Conservation (phyloP, 2,888 invertebrate species). For the Tenthredo scrophulariae region DNA sequence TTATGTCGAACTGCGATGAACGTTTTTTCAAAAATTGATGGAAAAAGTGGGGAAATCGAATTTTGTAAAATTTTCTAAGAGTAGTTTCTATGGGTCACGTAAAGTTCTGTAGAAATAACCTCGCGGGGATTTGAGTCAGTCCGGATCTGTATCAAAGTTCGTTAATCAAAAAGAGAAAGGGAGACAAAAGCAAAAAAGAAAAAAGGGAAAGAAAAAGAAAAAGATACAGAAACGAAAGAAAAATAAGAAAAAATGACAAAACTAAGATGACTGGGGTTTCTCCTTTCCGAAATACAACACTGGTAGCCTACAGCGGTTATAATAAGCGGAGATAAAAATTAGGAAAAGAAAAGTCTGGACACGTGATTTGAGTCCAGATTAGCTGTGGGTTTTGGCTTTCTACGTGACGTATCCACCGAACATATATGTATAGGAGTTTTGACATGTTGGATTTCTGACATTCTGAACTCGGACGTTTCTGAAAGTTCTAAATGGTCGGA, state of each 20-base stretch:
- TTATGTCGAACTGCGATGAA: neutral
- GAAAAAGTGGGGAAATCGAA: too few species aligned
- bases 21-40: neutral
- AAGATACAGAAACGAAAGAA: neutral
- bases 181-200: neutral
- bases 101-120: neutral
- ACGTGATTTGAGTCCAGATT: constrained; percentile 29
- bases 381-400: neutral
- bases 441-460: too few species aligned
- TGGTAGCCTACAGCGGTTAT: constrained; percentile 13
- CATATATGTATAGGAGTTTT: neutral
- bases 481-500: too few species aligned
- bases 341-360: constrained; percentile 35
- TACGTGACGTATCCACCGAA: constrained; percentile 6
- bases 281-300: neutral
- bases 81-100: neutral
- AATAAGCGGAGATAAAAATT: constrained; percentile 48
- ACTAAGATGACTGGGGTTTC: neutral
- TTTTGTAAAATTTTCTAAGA: too few species aligned
- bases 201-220: neutral
- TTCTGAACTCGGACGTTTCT: too few species aligned
- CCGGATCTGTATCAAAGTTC: constrained; percentile 14
- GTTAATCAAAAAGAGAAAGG: neutral
- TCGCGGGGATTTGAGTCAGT: neutral
- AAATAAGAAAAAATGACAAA: neutral